Conservation (phyloP, 2,797 vertebrate genomes). For the Taenioides sp. region DNA sequence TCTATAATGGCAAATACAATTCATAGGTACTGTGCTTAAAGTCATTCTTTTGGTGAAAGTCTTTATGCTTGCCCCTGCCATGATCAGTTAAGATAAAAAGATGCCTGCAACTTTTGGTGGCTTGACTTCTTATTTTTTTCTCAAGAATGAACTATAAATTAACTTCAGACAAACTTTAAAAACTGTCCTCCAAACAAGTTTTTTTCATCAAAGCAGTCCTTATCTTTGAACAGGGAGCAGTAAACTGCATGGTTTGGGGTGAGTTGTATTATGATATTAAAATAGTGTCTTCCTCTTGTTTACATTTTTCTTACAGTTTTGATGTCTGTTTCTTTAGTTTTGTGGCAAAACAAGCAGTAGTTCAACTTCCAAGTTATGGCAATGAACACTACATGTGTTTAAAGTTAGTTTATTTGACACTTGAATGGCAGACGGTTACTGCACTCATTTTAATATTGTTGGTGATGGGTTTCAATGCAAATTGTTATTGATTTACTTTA, state of each 20-base stretch:
- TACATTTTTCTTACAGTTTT: conserved; percentile 7
- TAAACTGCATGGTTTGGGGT: not conserved
- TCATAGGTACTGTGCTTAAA: too few relatives aligned
- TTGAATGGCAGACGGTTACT: conserved; percentile 29
- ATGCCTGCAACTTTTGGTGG: conserved; percentile 35
- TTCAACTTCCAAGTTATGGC: conserved; percentile 6
- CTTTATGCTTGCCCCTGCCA: conserved; percentile 13
- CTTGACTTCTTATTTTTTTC: conserved; percentile 41
- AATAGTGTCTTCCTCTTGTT: conserved; percentile 17
- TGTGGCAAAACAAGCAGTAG: not conserved
- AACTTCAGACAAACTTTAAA: not conserved
- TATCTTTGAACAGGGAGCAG: not conserved
- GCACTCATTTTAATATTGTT: conserved; percentile 38
- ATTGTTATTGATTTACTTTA: conserved; percentile 57
- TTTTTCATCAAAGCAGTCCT: not conserved
- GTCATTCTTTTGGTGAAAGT: not conserved
- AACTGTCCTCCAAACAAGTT: not conserved
- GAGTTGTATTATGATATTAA: not conserved
- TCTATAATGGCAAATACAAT: not conserved
- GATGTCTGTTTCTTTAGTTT: not conserved
- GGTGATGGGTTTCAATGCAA: conserved; percentile 62
- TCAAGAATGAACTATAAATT: conserved; percentile 57
- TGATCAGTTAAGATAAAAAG: conserved; percentile 32
- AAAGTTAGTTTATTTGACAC: conserved; percentile 58
- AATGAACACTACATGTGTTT: conserved; percentile 44